These are phyloP conservation scores for Alaudala cheleensis DNA, from an alignment of 2,113 vertebrate species.

Conservation along the genomic window DNA sequence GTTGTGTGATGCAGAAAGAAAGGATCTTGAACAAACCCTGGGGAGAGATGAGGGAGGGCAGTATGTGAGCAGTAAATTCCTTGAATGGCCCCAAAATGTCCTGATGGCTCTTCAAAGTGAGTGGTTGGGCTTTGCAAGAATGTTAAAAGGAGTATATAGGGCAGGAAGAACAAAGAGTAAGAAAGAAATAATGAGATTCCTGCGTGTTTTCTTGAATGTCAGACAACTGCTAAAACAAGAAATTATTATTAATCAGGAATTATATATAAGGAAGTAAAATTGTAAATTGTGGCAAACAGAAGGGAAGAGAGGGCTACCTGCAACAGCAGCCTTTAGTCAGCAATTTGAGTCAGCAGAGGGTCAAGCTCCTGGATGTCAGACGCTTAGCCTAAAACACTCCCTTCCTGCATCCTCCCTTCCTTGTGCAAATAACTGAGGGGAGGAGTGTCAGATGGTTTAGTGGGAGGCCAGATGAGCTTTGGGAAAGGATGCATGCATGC, in stretches of 20 bases:
- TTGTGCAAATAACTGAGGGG: not conserved
- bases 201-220: not conserved
- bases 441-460: not conserved
- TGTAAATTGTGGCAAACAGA: not conserved
- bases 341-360: not conserved
- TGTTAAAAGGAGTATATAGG: not conserved
- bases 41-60: not conserved
- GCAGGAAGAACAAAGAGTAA: not conserved
- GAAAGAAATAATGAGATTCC: not conserved
- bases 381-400: not conserved
- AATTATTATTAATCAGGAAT: not conserved
- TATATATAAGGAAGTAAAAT: not conserved
- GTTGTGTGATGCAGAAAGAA: not conserved
- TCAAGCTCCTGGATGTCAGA: conserved; percentile 6
- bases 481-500: not conserved
- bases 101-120: not conserved
- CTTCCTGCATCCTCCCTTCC: conserved; percentile 43
- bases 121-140: not conserved
- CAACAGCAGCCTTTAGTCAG: conserved; percentile 21
- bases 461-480: not conserved
- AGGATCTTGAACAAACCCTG: not conserved
- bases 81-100: rapidly evolving
- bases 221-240: not conserved
- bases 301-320: not conserved
- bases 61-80: not conserved